A percentile compares a stretch with the other conserved stretches of the same genome.
phyloP scores from a whole-genome alignment of 53 echinoderm and acorn worm genomes.

The Patiria pectinifera region DNA sequence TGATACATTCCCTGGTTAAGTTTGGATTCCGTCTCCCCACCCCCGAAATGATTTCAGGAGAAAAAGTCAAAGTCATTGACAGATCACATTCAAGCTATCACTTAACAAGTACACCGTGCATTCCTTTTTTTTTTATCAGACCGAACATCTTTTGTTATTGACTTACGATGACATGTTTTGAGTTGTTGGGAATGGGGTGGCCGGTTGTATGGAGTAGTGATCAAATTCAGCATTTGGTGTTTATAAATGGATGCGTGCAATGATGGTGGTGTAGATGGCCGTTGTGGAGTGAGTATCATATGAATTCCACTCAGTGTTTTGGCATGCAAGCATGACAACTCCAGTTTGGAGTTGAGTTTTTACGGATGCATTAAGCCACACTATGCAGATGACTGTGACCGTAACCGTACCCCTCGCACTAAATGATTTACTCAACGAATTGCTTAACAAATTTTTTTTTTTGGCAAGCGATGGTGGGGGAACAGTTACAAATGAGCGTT shows the following conservation, averaged over 20 bases:
- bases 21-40: neutral
- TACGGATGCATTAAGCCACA: slow-evolving; percentile 49
- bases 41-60: neutral
- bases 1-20: slow-evolving; percentile 34
- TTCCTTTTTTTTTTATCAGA: neutral
- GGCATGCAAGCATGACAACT: slow-evolving; percentile 57
- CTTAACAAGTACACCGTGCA: neutral
- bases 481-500: slow-evolving; percentile 33
- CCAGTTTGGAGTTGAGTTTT: slow-evolving; percentile 51
- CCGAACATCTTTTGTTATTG: neutral
- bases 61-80: neutral
- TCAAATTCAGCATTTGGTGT: slow-evolving; percentile 44
- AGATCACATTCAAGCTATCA: slow-evolving; percentile 8
- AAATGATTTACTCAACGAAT: slow-evolving; percentile 61
- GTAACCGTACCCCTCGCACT: slow-evolving; percentile 8
- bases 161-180: neutral
- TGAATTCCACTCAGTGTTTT: slow-evolving; percentile 36
- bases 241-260: slow-evolving; percentile 40
- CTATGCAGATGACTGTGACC: slow-evolving; percentile 22
- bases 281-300: slow-evolving; percentile 40
- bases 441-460: slow-evolving; percentile 48
- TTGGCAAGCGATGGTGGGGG: neutral
- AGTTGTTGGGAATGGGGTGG: slow-evolving; percentile 5
- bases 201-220: slow-evolving; percentile 18
- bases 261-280: slow-evolving; percentile 35